phyloP scores from a whole-genome alignment of 2,797 vertebrate species.

The Atherinosoma microstoma region DNA sequence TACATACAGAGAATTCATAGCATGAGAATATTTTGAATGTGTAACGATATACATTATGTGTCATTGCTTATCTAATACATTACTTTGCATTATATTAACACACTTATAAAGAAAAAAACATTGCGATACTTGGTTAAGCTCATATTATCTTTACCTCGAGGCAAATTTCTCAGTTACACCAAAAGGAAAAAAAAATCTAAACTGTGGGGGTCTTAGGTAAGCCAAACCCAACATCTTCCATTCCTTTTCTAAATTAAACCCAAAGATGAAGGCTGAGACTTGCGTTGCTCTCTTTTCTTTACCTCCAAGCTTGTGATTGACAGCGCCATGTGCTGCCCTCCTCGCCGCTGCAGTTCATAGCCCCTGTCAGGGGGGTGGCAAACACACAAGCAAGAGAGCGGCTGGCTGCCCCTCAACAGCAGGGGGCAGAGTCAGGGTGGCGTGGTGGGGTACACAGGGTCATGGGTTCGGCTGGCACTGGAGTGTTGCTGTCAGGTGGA shows the following conservation, averaged over 20 bases:
- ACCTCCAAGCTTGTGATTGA: constrained; percentile 79
- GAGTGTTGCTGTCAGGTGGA: constrained; percentile 76
- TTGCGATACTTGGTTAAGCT: constrained; percentile 18
- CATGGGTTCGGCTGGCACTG: constrained; percentile 67
- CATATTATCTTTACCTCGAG: constrained; percentile 46
- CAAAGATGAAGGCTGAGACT: constrained; percentile 70
- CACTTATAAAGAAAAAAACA: constrained; percentile 20
- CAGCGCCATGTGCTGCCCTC: constrained; percentile 79
- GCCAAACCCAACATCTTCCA: constrained; percentile 49
- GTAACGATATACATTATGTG: constrained; percentile 10
- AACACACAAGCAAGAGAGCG: constrained; percentile 73
- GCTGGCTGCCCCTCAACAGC: constrained; percentile 69
- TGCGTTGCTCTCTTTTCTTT: constrained; percentile 64
- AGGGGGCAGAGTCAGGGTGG: constrained; percentile 70
- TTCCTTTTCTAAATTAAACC: constrained; percentile 64
- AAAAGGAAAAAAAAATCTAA: constrained; percentile 41
- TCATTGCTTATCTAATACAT: constrained; percentile 16
- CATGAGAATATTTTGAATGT: constrained; percentile 26
- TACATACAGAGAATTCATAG: constrained; percentile 19
- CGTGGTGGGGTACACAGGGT: constrained; percentile 56
- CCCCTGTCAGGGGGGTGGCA: constrained; percentile 76
- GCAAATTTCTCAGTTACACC: constrained; percentile 58
- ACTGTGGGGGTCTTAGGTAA: constrained; percentile 51
- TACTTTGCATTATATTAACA: constrained; percentile 30
- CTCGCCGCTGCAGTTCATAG: constrained; percentile 74